These are phyloP conservation scores for Euleptes europaea DNA, from an alignment of 2,113 vertebrate species.

Conservation along the genomic window DNA sequence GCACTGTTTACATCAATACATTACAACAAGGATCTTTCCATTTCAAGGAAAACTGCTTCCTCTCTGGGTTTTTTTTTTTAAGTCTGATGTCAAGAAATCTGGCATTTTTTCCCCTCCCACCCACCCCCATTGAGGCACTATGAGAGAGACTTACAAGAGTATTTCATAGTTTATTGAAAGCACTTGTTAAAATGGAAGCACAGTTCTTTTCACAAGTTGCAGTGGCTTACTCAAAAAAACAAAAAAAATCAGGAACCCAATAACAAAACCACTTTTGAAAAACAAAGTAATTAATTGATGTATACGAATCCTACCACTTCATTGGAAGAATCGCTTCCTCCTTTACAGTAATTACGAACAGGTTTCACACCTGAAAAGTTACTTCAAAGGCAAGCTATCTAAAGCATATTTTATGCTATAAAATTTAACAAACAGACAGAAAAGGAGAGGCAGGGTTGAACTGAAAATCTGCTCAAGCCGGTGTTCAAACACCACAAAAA, in stretches of 20 bases:
- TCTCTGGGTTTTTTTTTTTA: neutral
- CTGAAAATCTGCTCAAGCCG: neutral
- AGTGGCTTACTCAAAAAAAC: slow-evolving; percentile 68
- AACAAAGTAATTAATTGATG: slow-evolving; percentile 40
- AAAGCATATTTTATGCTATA: slow-evolving; percentile 51
- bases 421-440: slow-evolving; percentile 16
- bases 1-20: no score
- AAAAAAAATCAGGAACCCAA: slow-evolving; percentile 42
- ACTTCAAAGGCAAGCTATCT: slow-evolving; percentile 51
- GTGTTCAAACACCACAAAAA: slow-evolving; percentile 35
- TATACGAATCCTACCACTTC: slow-evolving; percentile 62
- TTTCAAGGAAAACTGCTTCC: neutral
- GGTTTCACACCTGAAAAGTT: slow-evolving; percentile 63
- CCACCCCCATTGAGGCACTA: slow-evolving; percentile 53
- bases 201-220: slow-evolving; percentile 73
- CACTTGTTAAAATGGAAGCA: slow-evolving; percentile 75
- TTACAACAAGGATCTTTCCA: no score
- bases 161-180: slow-evolving; percentile 76
- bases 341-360: slow-evolving; percentile 73
- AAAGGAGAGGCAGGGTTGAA: slow-evolving; percentile 18
- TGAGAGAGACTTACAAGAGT: slow-evolving; percentile 70
- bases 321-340: slow-evolving; percentile 66
- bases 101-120: neutral
- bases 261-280: slow-evolving; percentile 28
- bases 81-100: neutral